Conservation (phyloP, 2,797 vertebrate species). For the Gorsachius magnificus region DNA sequence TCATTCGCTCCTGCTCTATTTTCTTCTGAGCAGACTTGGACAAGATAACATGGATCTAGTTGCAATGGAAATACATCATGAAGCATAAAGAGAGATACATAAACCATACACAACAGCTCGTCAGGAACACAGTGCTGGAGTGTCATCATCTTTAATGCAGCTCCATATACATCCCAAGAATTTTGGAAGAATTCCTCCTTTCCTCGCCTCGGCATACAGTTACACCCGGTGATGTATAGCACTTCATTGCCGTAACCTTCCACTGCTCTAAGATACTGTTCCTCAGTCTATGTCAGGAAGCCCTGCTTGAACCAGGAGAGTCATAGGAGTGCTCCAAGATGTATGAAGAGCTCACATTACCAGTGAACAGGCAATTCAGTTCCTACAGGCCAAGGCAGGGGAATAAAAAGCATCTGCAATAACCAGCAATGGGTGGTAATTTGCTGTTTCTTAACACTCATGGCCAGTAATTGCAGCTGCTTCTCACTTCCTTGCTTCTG, state of each 20-base stretch:
- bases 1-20: conserved; percentile 40
- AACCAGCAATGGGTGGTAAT: background rate
- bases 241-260: background rate
- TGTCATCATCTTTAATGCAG: background rate
- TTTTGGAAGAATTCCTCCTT: background rate
- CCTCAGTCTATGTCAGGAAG: background rate
- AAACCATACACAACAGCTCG: background rate
- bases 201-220: background rate
- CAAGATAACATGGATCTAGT: conserved; percentile 63
- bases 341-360: background rate
- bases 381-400: background rate
- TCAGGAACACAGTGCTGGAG: background rate
- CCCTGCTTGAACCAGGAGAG: background rate
- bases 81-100: background rate
- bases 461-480: background rate
- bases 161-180: too few relatives aligned
- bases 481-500: background rate
- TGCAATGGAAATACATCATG: conserved; percentile 16
- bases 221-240: background rate
- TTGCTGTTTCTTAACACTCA: background rate
- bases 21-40: conserved; percentile 69
- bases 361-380: background rate
- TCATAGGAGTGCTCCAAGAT: background rate
- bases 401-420: background rate
- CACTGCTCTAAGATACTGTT: background rate